Evolutionary conservation across 1,140 invertebrate genomes (phyloP), one percentile per base, ranked within the genome.

Genomic region (Pseudomyrmex concolor): DNA sequence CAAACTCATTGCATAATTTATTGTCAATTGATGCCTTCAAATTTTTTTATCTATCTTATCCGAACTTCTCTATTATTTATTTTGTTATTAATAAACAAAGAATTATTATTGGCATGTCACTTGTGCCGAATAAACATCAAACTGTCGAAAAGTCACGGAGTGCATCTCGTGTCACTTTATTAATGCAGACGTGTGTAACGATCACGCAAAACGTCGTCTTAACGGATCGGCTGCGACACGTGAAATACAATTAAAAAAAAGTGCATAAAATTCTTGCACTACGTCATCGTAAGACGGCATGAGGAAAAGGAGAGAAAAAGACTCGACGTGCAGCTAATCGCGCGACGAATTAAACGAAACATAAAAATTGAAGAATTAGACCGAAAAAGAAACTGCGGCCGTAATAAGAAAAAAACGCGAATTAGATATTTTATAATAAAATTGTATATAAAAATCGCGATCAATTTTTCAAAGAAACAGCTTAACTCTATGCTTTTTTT

Each of bases 161-260:
- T 15, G 43, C n/a, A 0, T 59, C 15, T 68, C 12, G 15, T 10
- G 15, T 57, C 63, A 5, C n/a, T 12, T 77, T 8, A 63, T 54
- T 83, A 48, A 54, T 48, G 66, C 54, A 22, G 51, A 48, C 54
- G 70, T 15, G 19, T 54, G 17, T 54, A 22, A 15, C 19, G 54
- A 22, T 70, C 74, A 84, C 77, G 70, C 45, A 57, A 76, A 25
- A 70, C 72, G 85, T 70, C 64, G 70, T 76, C 12, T 71, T 86
- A 77, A 86, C 71, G 84, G 66, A 59, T 45, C 60, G 25, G 54
- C 50, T 45, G 60, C 9, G 70, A 77, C 51, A 55, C 72, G 76
- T 50, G 71, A 83, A 60, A 77, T 50, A 72, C 71, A 86, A 84
- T 78, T 72, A 71, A 87, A 70, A 82, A 84, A 82, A 87, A 81